phyloP scores from a whole-genome alignment of 30 jellyfish, hydroid and myxozoan species.

The Catostylus mosaicus region DNA sequence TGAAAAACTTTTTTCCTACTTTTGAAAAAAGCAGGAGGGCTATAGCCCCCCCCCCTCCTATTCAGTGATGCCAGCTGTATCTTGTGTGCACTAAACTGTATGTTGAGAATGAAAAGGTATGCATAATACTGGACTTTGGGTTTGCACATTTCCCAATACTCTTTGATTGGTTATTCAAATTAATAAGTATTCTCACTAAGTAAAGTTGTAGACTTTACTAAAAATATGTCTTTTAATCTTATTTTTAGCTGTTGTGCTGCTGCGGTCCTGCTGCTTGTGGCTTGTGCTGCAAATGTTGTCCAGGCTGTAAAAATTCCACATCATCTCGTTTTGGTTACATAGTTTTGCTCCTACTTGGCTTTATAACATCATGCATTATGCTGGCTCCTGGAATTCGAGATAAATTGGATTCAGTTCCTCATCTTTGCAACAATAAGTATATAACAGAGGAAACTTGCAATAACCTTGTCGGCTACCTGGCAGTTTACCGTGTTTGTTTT shows the following conservation, averaged over 20 bases:
- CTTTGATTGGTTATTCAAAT: no score
- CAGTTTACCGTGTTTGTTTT: slow-evolving; percentile 93
- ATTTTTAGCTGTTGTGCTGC: slow-evolving; percentile 82
- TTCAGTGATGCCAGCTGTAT: no score
- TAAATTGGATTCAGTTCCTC: slow-evolving; percentile 81
- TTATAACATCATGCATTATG: slow-evolving; percentile 86
- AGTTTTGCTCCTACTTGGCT: slow-evolving; percentile 74
- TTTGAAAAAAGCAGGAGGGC: no score
- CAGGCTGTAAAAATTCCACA: slow-evolving; percentile 89
- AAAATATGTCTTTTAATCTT: background rate
- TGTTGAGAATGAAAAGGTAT: no score
- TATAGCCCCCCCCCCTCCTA: no score
- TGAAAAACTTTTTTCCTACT: no score
- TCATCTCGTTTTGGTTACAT: slow-evolving; percentile 84
- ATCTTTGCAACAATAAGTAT: slow-evolving; percentile 69
- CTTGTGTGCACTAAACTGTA: no score
- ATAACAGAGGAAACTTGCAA: slow-evolving; percentile 74
- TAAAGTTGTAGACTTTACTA: no score
- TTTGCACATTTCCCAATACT: no score
- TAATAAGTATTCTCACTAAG: no score
- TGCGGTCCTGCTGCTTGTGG: slow-evolving; percentile 97
- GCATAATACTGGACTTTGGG: no score
- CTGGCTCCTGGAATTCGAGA: slow-evolving; percentile 87
- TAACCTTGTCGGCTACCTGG: slow-evolving; percentile 87
- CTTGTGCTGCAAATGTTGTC: slow-evolving; percentile 89